phyloP scores from a whole-genome alignment of 2,113 vertebrate species.

The Thermophis baileyi region DNA sequence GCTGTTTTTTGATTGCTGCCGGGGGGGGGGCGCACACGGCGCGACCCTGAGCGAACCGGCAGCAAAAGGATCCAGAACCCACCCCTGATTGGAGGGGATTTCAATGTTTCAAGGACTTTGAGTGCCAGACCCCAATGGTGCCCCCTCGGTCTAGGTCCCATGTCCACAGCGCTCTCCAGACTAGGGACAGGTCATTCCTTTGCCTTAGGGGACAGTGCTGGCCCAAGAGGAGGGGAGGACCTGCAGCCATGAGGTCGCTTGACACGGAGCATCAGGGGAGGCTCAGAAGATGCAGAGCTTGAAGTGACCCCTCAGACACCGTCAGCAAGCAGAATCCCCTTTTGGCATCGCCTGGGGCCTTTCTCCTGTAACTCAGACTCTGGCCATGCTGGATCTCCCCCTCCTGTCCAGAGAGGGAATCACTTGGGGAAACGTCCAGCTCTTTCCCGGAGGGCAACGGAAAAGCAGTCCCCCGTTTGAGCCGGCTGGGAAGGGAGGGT shows the following conservation, averaged over 20 bases:
- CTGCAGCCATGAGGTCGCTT: background rate
- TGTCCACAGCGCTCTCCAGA: background rate
- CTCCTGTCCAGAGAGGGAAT: background rate
- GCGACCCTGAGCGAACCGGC: too few relatives aligned
- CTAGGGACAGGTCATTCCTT: background rate
- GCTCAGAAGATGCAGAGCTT: background rate
- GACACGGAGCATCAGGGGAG: background rate
- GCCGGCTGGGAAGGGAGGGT: background rate
- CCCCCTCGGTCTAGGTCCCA: background rate
- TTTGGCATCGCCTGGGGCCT: background rate
- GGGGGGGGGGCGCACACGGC: too few relatives aligned
- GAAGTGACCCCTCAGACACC: constrained; percentile 27
- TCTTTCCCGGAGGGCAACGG: background rate
- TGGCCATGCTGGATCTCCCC: background rate
- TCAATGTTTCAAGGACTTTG: background rate
- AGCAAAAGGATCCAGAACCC: too few relatives aligned
- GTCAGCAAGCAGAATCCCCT: background rate
- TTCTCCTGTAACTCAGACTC: constrained; percentile 16
- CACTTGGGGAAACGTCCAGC: fast-evolving
- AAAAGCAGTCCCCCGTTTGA: background rate
- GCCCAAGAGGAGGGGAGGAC: background rate
- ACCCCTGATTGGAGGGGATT: background rate
- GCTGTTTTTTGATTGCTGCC: too few relatives aligned
- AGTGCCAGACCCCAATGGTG: background rate
- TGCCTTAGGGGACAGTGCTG: background rate